phyloP scores from a whole-genome alignment of 1,140 invertebrate species.

The Belonocnema kinseyi region DNA sequence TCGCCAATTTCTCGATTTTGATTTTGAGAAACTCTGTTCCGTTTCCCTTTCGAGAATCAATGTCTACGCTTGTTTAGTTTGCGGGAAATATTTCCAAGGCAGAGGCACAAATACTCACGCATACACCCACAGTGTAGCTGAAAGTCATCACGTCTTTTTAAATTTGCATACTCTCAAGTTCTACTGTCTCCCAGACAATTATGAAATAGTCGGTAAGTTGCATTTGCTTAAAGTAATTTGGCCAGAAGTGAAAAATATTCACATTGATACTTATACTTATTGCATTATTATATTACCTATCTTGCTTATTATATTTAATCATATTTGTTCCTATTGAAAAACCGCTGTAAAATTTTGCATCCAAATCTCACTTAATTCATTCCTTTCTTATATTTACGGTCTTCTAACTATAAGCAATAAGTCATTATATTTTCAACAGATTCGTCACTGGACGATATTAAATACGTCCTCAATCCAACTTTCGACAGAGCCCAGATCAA shows the following conservation, averaged over 20 bases:
- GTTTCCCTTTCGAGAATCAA: slow-evolving; percentile 98
- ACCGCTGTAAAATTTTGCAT: no score
- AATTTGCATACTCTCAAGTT: slow-evolving; percentile 98
- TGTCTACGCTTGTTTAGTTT: slow-evolving; percentile 99
- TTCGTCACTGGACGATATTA: slow-evolving; percentile 98
- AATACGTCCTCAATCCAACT: slow-evolving; percentile 99
- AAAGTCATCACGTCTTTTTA: slow-evolving; percentile 98
- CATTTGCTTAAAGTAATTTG: slow-evolving; percentile 34
- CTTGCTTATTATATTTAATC: no score
- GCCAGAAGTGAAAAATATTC: no score
- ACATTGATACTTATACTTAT: no score
- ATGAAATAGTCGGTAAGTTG: slow-evolving; percentile 95
- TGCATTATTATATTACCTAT: no score
- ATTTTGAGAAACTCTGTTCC: slow-evolving; percentile 99
- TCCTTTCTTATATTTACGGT: no score
- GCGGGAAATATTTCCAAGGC: slow-evolving; percentile 99
- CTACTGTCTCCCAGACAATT: slow-evolving; percentile 99
- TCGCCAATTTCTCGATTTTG: slow-evolving; percentile 97
- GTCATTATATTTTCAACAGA: slow-evolving; percentile 78
- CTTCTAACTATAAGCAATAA: background rate
- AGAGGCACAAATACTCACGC: slow-evolving; percentile 98
- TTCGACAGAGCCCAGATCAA: slow-evolving; percentile 90
- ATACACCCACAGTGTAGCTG: slow-evolving; percentile 97
- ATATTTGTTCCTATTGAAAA: no score
- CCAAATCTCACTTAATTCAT: no score